Evolutionary conservation across 2,888 invertebrate species (phyloP), one percentile per base, ranked within the genome.

Genomic region (Polydrusus pterygomalis): DNA sequence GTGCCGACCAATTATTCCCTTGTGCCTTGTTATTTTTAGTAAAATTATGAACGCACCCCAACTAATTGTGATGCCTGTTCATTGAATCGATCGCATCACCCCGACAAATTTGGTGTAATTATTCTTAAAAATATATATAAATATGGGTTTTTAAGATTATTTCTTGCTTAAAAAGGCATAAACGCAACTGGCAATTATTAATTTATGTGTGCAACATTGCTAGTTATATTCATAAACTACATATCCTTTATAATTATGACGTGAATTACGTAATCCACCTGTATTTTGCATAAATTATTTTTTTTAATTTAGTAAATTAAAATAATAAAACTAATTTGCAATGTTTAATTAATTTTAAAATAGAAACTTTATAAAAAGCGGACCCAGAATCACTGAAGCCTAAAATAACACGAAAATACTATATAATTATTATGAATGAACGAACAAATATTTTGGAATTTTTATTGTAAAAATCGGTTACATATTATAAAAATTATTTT

Each of bases 211-310:
- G n/a, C 54, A 54, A 54, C 13, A 54, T n/a, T 54, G n/a, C 1
- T 3, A n/a, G 25, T 54, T 54, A 30, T n/a, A 30, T 30, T 54
- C n/a, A 54, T 54, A 30, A 54, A 54, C 17, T 60, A 8, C 38
- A 38, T 18, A 38, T 60, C 6, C 38, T 38, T 60, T 60, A 60
- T 60, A 60, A 60, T 60, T 60, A 60, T 60, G 58, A 38, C 18
- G 58, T 60, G 38, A 60, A 60, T 60, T 38, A 38, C 18, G 58
- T 60, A 60, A 60, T 38, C 5, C 17, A 10, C 15, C 17, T 60
- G 38, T 15, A 17, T 60, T 60, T 60, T 60, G 18, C 58, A 60
- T 60, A 60, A 17, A 60, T 60, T 60, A 60, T 17, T 34, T 38
- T 34, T 38, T 38, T 34, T 34, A 34, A 34, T 34, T 34, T 10